A percentile compares a stretch with the other conserved stretches of the same genome.
Conservation (phyloP, 2,113 vertebrate species). For the Cyphomyrus discorhynchus region DNA sequence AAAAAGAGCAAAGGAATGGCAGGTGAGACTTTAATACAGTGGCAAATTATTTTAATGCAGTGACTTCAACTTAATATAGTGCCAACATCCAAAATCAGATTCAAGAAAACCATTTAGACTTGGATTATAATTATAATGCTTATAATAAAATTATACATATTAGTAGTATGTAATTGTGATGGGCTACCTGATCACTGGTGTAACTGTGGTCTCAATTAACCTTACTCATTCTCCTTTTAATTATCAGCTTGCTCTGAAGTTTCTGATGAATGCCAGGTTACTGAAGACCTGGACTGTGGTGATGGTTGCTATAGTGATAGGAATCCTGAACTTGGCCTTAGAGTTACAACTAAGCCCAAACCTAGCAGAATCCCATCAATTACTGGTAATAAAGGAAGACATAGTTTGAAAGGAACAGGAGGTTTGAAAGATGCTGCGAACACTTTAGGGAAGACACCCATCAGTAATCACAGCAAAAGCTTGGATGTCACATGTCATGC, state of each 20-base stretch:
- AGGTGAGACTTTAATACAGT: constrained; percentile 36
- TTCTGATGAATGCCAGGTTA: not conserved
- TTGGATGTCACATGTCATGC: not conserved
- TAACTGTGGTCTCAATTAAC: not conserved
- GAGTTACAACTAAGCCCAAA: constrained; percentile 26
- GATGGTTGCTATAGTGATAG: constrained; percentile 25
- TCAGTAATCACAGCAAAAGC: constrained; percentile 27
- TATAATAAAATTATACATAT: not conserved
- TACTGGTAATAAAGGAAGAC: constrained; percentile 21
- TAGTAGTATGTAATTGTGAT: not conserved
- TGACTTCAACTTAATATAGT: not conserved
- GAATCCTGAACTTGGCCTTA: constrained; percentile 6
- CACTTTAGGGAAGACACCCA: constrained; percentile 29
- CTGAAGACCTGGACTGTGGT: constrained; percentile 4
- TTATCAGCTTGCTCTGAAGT: constrained; percentile 5
- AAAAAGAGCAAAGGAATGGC: constrained; percentile 34
- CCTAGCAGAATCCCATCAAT: constrained; percentile 31
- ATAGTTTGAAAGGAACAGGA: not conserved
- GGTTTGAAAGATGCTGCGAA: constrained; percentile 29
- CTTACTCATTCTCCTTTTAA: not conserved
- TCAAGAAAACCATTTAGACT: not conserved
- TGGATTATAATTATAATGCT: not conserved
- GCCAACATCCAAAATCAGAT: not conserved
- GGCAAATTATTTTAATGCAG: not conserved
- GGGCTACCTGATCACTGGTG: not conserved